phyloP scores from a whole-genome alignment of 2,888 invertebrate genomes.

The Drosophila formosana region DNA sequence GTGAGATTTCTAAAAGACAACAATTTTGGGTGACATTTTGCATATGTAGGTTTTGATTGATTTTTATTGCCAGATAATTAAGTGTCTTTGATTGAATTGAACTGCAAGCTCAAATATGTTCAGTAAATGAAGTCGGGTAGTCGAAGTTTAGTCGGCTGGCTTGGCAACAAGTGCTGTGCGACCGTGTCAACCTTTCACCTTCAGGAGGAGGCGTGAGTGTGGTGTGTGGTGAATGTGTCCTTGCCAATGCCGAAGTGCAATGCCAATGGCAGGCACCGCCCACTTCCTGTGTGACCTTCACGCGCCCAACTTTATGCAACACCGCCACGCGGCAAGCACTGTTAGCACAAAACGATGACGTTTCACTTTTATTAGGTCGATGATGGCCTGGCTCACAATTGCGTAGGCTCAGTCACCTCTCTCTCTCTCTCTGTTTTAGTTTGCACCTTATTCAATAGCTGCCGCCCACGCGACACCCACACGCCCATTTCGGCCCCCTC shows the following conservation, averaged over 20 bases:
- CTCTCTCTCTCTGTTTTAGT: neutral
- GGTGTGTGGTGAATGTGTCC: conserved; percentile 34
- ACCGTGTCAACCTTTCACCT: conserved; percentile 56
- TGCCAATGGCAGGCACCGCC: conserved; percentile 62
- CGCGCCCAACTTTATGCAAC: conserved; percentile 64
- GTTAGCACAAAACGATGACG: conserved; percentile 50
- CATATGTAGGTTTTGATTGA: conserved; percentile 61
- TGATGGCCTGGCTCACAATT: conserved; percentile 60
- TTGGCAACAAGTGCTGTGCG: conserved; percentile 58
- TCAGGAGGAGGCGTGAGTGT: conserved; percentile 26
- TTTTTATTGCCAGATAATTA: conserved; percentile 69
- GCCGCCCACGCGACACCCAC: conserved; percentile 17
- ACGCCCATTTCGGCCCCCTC: conserved; percentile 3
- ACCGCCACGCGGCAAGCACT: conserved; percentile 11
- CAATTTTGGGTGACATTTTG: conserved; percentile 21
- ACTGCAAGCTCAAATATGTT: conserved; percentile 1
- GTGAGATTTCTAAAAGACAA: neutral
- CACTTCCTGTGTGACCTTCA: conserved; percentile 68
- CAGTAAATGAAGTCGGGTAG: neutral
- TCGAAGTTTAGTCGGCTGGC: neutral
- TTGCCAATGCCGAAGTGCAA: conserved; percentile 65
- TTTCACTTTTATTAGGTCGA: conserved; percentile 72
- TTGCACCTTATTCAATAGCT: conserved; percentile 11
- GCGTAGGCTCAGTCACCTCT: conserved; percentile 35
- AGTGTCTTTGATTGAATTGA: conserved; percentile 43